Evolutionary conservation across 1,140 invertebrate genomes (phyloP).

Genomic region (Drosophila nasuta): DNA sequence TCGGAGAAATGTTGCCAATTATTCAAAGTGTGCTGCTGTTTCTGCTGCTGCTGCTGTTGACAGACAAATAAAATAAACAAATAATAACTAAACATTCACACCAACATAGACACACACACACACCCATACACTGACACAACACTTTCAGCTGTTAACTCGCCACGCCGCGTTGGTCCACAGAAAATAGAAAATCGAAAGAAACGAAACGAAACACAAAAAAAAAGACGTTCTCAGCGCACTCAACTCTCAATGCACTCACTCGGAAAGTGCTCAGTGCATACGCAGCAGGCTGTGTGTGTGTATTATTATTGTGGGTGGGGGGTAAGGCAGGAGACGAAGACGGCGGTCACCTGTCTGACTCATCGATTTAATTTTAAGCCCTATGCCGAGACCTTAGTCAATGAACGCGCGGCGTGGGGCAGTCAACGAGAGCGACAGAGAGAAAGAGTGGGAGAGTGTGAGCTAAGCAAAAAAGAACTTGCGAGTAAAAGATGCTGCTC

Average conservation of each 20-base stretch:
- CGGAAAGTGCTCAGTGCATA: conserved; percentile 19
- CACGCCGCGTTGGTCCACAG: conserved; percentile 53
- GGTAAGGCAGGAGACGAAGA: conserved; percentile 12
- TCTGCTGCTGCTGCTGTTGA: conserved; percentile 23
- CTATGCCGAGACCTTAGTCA: conserved; percentile 57
- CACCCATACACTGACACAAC: neutral
- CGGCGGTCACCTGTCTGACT: conserved; percentile 56
- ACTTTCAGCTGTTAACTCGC: conserved; percentile 2
- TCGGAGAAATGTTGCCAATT: conserved; percentile 61
- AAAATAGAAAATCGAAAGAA: conserved; percentile 4
- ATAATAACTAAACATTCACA: conserved; percentile 39
- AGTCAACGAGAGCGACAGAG: conserved; percentile 5
- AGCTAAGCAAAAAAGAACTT: neutral
- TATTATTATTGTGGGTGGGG: neutral
- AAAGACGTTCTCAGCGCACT: conserved; percentile 15
- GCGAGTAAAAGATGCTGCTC: conserved; percentile 3
- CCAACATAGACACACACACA: neutral
- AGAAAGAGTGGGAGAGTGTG: neutral
- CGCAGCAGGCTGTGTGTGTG: neutral
- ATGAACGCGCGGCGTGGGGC: conserved; percentile 37
- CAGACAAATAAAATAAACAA: conserved; percentile 56
- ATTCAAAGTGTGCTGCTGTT: conserved; percentile 44
- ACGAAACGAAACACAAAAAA: neutral
- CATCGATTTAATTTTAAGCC: conserved; percentile 62
- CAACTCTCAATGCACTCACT: conserved; percentile 13